These are phyloP conservation scores for Macrostomum lignano DNA, from an alignment of 1,140 invertebrate genomes.

Conservation along the genomic window DNA sequence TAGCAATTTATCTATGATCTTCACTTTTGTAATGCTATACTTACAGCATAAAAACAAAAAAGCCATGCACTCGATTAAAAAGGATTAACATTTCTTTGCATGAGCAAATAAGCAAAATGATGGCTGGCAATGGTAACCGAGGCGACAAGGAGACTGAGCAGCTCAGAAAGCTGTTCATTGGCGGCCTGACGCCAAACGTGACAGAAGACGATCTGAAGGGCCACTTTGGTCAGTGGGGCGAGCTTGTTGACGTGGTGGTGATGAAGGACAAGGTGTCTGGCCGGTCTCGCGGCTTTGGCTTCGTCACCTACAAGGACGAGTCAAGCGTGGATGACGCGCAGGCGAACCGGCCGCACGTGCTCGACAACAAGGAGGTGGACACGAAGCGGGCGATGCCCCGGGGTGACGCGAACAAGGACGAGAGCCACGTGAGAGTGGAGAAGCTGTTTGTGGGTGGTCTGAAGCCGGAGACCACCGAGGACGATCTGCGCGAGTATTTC, in stretches of 20 bases:
- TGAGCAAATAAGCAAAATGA: too few species aligned
- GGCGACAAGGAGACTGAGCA: slow-evolving; percentile 47
- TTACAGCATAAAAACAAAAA: too few species aligned
- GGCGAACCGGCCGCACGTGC: slow-evolving; percentile 7
- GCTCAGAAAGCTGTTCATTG: slow-evolving; percentile 78
- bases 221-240: slow-evolving; percentile 84
- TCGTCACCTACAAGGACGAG: slow-evolving; percentile 7
- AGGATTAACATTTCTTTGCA: too few species aligned
- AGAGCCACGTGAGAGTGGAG: slow-evolving; percentile 4
- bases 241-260: slow-evolving; percentile 82
- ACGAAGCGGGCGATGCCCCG: slow-evolving; percentile 6
- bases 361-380: slow-evolving; percentile 7
- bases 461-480: slow-evolving; percentile 11
- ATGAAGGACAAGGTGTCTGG: slow-evolving; percentile 86
- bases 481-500: slow-evolving; percentile 11
- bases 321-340: slow-evolving; percentile 8
- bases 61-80: too few species aligned
- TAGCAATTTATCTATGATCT: too few species aligned
- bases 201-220: slow-evolving; percentile 74
- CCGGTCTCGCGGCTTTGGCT: slow-evolving; percentile 13
- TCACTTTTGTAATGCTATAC: too few species aligned
- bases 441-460: slow-evolving; percentile 11
- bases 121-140: too few species aligned
- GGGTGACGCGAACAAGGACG: background rate
- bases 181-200: slow-evolving; percentile 72